phyloP scores from a whole-genome alignment of 2,797 vertebrate genomes.

The Pipistrellus pipistrellus region DNA sequence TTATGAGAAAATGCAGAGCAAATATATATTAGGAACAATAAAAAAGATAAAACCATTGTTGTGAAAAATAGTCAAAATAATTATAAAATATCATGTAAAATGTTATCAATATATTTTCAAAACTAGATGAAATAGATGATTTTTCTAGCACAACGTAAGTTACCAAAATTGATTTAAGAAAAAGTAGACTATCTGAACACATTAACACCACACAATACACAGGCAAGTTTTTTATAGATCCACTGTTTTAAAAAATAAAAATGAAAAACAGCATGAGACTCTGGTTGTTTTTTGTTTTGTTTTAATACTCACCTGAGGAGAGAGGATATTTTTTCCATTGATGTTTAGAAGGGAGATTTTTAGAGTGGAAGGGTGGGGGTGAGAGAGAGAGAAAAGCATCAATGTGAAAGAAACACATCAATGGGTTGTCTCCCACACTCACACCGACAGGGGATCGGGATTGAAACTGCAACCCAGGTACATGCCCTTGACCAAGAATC shows the following conservation, averaged over 20 bases:
- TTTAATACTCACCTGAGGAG: too few relatives aligned
- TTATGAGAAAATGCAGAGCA: conserved; percentile 16
- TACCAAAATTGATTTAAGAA: conserved; percentile 54
- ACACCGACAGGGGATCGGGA: too few relatives aligned
- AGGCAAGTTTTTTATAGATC: conserved; percentile 1
- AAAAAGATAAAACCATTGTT: conserved; percentile 15
- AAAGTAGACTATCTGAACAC: background rate
- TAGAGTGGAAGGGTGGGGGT: too few relatives aligned
- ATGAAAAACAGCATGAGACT: conserved; percentile 9
- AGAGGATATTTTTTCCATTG: too few relatives aligned
- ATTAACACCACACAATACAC: background rate
- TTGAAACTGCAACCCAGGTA: too few relatives aligned
- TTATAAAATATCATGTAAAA: conserved; percentile 46
- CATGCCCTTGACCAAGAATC: too few relatives aligned
- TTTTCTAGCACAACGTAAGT: conserved; percentile 54
- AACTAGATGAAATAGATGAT: conserved; percentile 17
- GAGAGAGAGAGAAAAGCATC: too few relatives aligned
- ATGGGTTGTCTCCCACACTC: too few relatives aligned
- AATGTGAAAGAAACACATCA: too few relatives aligned
- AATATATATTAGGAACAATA: conserved; percentile 24
- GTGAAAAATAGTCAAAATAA: conserved; percentile 53
- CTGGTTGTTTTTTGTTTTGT: background rate
- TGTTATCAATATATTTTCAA: conserved; percentile 51
- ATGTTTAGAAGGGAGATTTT: too few relatives aligned
- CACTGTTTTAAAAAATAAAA: background rate